Evolutionary conservation across 2,888 invertebrate genomes (phyloP), one percentile per base, ranked within the genome.

Genomic region (Chymomyza fuscimana): DNA sequence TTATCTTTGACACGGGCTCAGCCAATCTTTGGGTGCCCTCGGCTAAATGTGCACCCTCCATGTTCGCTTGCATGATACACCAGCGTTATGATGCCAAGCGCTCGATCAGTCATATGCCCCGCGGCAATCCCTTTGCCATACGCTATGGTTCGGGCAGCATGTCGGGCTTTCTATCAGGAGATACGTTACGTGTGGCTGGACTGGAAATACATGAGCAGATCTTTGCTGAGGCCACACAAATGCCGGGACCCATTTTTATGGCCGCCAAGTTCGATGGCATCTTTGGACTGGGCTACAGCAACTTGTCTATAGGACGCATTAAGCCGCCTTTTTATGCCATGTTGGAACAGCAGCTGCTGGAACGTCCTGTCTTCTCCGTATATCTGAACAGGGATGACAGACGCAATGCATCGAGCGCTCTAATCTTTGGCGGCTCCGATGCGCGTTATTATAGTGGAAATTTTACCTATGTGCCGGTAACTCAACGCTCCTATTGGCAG

Each of bases 21-120:
- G 98, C 99, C 58, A 99, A 99, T 92, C 94, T 99, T 67, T 99
- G 99, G 99, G 95, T 99, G 72, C 99, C 99, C 6, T 99, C 99
- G 51, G 97, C 98, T 92, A 95, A 98, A 91, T 99, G 99, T 92
- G 95, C 96, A 89, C 94, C 94, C 90, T 95, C 96, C 66, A 98
- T 98, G 91, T 96, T 99, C 82, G 98, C 99, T 51, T 98, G 98
- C 92, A 92, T 97, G 96, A 92, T 94, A 95, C 99, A 99, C 93
- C 96, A 96, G 91, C 99, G 98, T 92, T 99, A 99, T 92, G 96
- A 99, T 93, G 95, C 96, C 85, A 93, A 91, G 63, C 94, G 94
- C 90, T 99, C 99, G 0, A 93, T 92, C 15, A 94, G 96, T 2
- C 99, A 98, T 93, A 92, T 93, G 82, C 92, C 93, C 78, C 98